Base-by-base conservation (phyloP, 1,140 invertebrate genomes). In the Drosophila miranda region DNA sequence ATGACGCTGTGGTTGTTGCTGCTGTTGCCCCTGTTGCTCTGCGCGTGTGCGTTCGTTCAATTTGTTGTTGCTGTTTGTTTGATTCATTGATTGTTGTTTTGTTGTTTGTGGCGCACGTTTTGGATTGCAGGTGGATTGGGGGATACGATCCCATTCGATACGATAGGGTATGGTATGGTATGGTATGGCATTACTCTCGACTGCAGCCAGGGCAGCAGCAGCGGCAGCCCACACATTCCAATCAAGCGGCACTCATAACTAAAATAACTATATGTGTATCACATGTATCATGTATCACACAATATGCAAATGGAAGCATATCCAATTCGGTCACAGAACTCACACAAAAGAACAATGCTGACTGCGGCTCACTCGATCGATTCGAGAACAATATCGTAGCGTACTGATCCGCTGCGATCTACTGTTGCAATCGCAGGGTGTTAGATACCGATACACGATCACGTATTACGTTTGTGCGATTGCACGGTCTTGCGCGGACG, bases 171-270 rank as follows among this genome's bases (percentile, higher is more conserved):
- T 77, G 51, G 64, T 30, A 26, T 26, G 48, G 53, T 44, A 46
- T 53, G 68, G 45, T 59, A 61, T 77, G 69, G 59, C 66, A 66
- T 70, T 69, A 69, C 60, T 66, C 34, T 71, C 60, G 75, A 38
- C 34, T 38, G 34, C 34, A 38, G 11, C 11, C 67, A 64, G 67
- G 11, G 11, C 34, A 38, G 34, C 34, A 4, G 34, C 34, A 38
- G 9, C 11, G 43, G 68, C 73, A 62, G 41, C 58, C 78, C 78
- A 77, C 82, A 81, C 81, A 87, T 86, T 77, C 77, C 81, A 86
- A 70, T 77, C 77, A 67, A 86, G 74, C 78, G 62, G 58, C 73
- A 76, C 72, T 73, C 38, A 38, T 38, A 38, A 38, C 34, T 38
- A 38, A 11, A 38, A 38, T 38, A 38, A 38, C 11, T 13, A 38